Base-by-base conservation (phyloP, 1,140 invertebrate species). In the Trichonephila clavipes region DNA sequence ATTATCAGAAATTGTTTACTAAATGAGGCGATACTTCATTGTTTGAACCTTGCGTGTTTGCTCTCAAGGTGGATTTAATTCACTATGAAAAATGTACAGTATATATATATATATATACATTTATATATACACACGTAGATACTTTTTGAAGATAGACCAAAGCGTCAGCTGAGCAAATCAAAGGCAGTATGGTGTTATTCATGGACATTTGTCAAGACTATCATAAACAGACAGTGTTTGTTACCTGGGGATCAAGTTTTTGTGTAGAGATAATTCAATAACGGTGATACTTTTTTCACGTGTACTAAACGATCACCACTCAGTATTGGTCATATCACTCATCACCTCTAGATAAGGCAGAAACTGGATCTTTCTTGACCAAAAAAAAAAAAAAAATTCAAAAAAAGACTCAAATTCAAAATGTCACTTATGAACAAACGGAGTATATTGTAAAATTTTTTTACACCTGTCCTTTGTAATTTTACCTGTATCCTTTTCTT, bases 311-410 rank as follows among this genome's bases (percentile, higher is more conserved):
- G 62, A 59, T 90, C 81, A 86, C 93, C 62, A 58, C 88, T 85
- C 87, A 94, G 93, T 94, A 94, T 94, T 81, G 86, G 72, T 93
- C 93, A 94, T 94, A 94, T 94, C 93, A 94, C 51, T 88, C 83
- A 88, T 89, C 82, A 88, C 59, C 7, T 34, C 87, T 89, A 85
- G 61, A 85, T 90, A 21, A 88, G 64, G n/a, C 40, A 88, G 64
- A 69, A 24, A 82, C 40, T 82, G 59, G 14, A 82, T 21, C 28
- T 69, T 85, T 81, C 44, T 24, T 66, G 44, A 64, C 66, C 85
- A 69, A 62, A 66, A 51, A 51, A 51, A 10, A 51, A 51, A 40
- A 0, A 51, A 51, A 51, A 6, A 51, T n/a, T n/a, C n/a, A 10
- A 10, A 51, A 51, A 19, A 40, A 51, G 51, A 83, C 59, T 24